A percentile compares a stretch with the other conserved stretches of the same genome.
Evolutionary conservation across 2,888 invertebrate species (phyloP).

Genomic region (Protophormia terraenovae): DNA sequence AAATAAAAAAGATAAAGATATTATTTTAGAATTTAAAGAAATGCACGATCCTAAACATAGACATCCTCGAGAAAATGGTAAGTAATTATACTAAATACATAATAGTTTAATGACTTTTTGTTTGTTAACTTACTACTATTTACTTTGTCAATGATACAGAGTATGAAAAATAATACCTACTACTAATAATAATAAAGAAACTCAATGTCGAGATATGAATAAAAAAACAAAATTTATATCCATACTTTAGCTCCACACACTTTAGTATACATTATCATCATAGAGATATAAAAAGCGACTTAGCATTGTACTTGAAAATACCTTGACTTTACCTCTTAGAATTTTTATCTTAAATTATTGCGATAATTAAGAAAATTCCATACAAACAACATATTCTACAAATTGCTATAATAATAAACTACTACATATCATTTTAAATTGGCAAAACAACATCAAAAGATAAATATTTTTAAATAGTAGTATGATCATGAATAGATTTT

Average conservation of each 20-base stretch:
- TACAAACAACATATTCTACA: neutral
- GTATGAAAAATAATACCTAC: neutral
- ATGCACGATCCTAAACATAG: constrained; percentile 81
- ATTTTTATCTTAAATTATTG: constrained; percentile 34
- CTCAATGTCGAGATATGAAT: neutral
- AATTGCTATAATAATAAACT: no score
- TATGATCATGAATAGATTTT: neutral
- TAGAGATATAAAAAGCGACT: neutral
- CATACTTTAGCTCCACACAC: no score
- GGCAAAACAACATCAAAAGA: constrained; percentile 10
- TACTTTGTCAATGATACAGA: constrained; percentile 2
- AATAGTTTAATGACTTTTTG: constrained; percentile 5
- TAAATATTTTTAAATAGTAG: neutral
- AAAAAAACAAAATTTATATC: neutral
- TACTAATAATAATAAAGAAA: no score
- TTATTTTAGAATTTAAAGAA: constrained; percentile 75
- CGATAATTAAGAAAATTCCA: constrained; percentile 11
- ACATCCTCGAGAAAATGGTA: constrained; percentile 80
- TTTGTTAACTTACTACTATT: neutral
- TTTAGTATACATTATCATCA: neutral
- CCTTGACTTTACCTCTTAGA: constrained; percentile 52
- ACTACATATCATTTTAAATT: constrained; percentile 5
- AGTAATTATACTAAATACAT: constrained; percentile 64
- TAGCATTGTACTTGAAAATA: constrained; percentile 28
- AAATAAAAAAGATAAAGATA: constrained; percentile 48